Evolutionary conservation across 2,888 invertebrate species (phyloP), one percentile per base, ranked within the genome.

Genomic region (Timandra comae): DNA sequence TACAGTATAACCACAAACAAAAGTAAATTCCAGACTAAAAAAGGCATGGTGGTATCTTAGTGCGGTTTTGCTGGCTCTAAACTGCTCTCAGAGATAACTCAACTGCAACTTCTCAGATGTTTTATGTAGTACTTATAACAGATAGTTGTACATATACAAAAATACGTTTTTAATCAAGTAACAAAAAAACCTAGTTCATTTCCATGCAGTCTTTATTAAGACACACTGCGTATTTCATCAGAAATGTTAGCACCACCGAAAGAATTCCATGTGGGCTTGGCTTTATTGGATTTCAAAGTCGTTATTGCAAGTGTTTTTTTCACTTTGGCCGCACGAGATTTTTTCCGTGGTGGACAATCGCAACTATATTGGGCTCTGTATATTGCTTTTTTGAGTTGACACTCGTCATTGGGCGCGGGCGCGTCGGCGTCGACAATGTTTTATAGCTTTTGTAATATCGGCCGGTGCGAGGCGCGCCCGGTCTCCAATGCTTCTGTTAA

Each of bases 201-300:
- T 8, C 8, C 22, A 13, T 29, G 8, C 11, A 6, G 7, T 12
- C 27, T 43, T 38, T 33, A 43, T 39, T 36, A 35, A 28, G 4
- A 11, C 11, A 16, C 29, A 24, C 36, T 27, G 23, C 37, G 27
- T 33, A 29, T 36, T 40, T 31, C 30, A 31, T 33, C 28, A 23
- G 19, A 12, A 11, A 30, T 10, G 20, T 30, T 33, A 33, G 28
- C 23, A 29, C 34, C 19, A 22, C 22, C 35, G 22, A 51, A 57
- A 48, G 57, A 63, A 59, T 50, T 38, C 46, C 40, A 36, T 36
- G 46, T 51, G 46, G 56, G 46, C 49, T 59, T 46, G 50, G 48
- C 54, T 63, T 59, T 74, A 78, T 79, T 74, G 75, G 73, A 77
- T 77, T 79, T 72, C 57, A 72, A 76, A 72, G 73, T 76, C 72